Base-by-base conservation (phyloP, 2,888 invertebrate species). In the Acanthosepion lycidas region DNA sequence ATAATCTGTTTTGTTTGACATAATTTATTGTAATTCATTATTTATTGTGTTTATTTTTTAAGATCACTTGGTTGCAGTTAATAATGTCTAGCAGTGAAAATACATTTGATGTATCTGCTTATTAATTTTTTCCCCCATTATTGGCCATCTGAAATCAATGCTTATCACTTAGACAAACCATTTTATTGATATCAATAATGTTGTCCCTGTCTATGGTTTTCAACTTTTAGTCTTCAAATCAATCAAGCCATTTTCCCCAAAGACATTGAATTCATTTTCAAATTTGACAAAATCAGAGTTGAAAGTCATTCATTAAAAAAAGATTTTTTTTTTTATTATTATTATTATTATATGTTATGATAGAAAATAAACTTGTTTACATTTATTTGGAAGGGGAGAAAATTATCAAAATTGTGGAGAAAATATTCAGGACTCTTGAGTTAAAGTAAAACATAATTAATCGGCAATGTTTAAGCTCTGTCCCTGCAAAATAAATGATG, bases 11-110 rank as follows among this genome's bases (percentile, higher is more conserved):
- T 78, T 78, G 28, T 78, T 9, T 12, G 78, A 28, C n/a, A n/a
- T 78, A 78, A 78, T 78, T 78, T 78, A 78, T n/a, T 78, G 78
- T n/a, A 78, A 78, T 78, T 78, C 78, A 78, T 78, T 78, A 78
- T 78, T 78, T 78, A 28, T n/a, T 12, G n/a, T 6, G 8, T 78
- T 78, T 53, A 15, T 53, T 18, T n/a, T 78, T 78, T 9, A 78
- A 78, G 78, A 78, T 78, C 78, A 78, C 6, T n/a, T n/a, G 3
- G 78, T 12, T 78, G 28, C n/a, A 28, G 28, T 28, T 78, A 9
- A 23, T 78, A 78, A 78, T n/a, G 64, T 8, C n/a, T 6, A n/a
- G n/a, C 64, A n/a, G 78, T 78, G 15, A 55, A 55, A 18, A 78
- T 78, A n/a, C 28, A 78, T 78, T 78, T 78, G 78, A 78, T 78